Percentiles rank a stretch among this genome's conserved stretches.
phyloP scores from a whole-genome alignment of 2,888 invertebrate genomes.

The Habroteleia sp. region DNA sequence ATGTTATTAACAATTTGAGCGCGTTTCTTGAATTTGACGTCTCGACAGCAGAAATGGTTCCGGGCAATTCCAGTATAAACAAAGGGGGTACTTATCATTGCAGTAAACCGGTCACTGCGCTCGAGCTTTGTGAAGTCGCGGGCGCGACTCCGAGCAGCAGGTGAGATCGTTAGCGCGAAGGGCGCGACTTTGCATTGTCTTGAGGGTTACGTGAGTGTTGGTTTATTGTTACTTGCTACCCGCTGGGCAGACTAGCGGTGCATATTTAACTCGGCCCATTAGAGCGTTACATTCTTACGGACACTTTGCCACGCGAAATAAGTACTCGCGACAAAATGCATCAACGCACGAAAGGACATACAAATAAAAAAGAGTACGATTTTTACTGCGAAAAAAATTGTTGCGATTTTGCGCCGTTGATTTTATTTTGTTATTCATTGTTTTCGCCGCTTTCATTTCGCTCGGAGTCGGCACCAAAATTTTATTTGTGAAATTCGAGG shows the following conservation, averaged over 20 bases:
- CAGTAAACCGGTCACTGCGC: constrained; percentile 36
- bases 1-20: too few relatives aligned
- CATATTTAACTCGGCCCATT: constrained; percentile 77
- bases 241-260: constrained; percentile 75
- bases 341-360: constrained; percentile 8
- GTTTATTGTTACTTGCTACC: constrained; percentile 80
- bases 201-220: constrained; percentile 77
- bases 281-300: constrained; percentile 65
- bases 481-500: constrained; percentile 35
- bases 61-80: constrained; percentile 35
- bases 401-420: constrained; percentile 4
- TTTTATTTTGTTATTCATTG: neutral
- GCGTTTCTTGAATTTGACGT: constrained; percentile 8
- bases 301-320: constrained; percentile 40
- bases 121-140: constrained; percentile 33
- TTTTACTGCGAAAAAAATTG: constrained; percentile 21
- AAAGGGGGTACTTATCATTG: constrained; percentile 33
- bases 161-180: constrained; percentile 79
- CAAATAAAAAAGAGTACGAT: constrained; percentile 24
- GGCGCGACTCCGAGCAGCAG: constrained; percentile 64
- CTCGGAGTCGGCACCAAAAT: too few relatives aligned
- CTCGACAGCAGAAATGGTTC: constrained; percentile 22
- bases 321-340: constrained; percentile 20
- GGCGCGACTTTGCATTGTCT: constrained; percentile 77
- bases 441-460: constrained; percentile 1